Evolutionary conservation across 2,888 invertebrate genomes (phyloP), one percentile per base, ranked within the genome.

Genomic region (Tenthredo notha): DNA sequence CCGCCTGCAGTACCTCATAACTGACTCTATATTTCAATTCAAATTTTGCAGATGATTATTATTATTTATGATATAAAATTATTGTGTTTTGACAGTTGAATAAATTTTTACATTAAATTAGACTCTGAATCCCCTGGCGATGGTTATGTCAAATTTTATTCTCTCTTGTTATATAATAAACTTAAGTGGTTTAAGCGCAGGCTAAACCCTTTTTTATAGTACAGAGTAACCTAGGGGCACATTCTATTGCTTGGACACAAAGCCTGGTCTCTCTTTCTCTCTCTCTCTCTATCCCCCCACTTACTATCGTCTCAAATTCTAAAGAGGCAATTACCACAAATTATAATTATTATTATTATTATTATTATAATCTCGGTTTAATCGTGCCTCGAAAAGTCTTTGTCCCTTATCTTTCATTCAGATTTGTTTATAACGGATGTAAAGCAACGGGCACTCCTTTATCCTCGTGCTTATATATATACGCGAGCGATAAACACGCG

Each of bases 291-390:
- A 6, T 65, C 40, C 10, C 40, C 6, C 40, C 2, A 33, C 15
- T 65, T 25, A 15, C 54, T 43, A 37, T 37, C 61, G 37, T 80
- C 61, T 83, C 61, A 25, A 25, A 67, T 65, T 83, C 43, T 83
- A 67, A 83, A 61, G 67, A 21, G 67, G 67, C 83, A 67, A 67
- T 83, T 83, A 83, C 40, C 40, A 47, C 29, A 67, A 83, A 83
- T 67, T 83, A 83, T 83, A 70, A 83, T 83, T 70, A 83, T 83
- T 83, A 83, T 83, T 83, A 83, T 83, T 70, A 83, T 83, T 83
- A 83, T 83, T 83, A 83, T 83, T 70, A 83, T 83, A 67, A 83
- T 80, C 80, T 80, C 29, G n/a, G 80, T 65, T 15, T 80, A 80
- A 80, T 80, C 80, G 61, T 37, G 10, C 61, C 80, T 54, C 43